phyloP scores from a whole-genome alignment of 2,113 vertebrate genomes.

The Climacteris rufus region DNA sequence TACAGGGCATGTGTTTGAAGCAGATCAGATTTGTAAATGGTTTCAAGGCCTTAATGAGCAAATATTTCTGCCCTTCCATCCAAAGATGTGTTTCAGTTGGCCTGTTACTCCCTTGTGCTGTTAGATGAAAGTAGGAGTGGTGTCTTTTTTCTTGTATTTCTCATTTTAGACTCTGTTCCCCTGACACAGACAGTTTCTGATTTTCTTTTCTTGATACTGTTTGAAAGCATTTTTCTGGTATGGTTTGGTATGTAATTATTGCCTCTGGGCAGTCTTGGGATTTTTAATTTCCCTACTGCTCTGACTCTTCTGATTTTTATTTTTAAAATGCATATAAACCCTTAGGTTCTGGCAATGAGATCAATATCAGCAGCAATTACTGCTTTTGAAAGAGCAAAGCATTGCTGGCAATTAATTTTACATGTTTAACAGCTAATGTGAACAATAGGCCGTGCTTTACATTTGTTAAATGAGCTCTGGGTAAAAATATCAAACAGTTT shows the following conservation, averaged over 20 bases:
- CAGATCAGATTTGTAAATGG: neutral
- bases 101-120: neutral
- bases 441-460: neutral
- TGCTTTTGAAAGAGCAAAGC: neutral
- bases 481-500: neutral
- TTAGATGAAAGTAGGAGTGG: neutral
- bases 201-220: neutral
- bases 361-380: neutral
- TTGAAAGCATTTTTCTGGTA: neutral
- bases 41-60: neutral
- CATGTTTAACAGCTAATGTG: neutral
- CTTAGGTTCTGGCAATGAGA: neutral
- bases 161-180: neutral
- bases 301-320: neutral
- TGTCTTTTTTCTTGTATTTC: neutral
- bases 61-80: neutral
- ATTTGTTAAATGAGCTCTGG: neutral
- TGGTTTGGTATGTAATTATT: neutral
- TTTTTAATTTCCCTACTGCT: neutral
- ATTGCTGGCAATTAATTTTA: neutral
- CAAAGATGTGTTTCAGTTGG: neutral
- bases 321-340: neutral
- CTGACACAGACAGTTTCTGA: neutral
- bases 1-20: neutral
- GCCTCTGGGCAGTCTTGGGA: neutral